These are phyloP conservation scores for Hemitrygon akajei DNA, from an alignment of 2,797 vertebrate species.

Conservation along the genomic window DNA sequence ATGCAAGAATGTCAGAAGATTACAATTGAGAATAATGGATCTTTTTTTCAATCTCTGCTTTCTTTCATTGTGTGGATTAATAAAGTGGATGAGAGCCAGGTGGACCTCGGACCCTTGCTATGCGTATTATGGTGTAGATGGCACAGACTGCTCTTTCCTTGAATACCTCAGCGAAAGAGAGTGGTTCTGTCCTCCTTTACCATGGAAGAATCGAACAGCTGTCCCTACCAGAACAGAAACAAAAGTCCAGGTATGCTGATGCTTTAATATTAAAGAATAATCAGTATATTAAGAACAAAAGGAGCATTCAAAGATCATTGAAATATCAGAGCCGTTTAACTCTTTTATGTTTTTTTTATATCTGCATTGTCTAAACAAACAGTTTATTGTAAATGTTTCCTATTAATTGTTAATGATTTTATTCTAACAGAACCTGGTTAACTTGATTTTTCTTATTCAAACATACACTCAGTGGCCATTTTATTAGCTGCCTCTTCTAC, in stretches of 20 bases:
- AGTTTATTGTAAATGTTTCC: neutral
- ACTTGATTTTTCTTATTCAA: too few relatives aligned
- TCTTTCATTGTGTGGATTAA: neutral
- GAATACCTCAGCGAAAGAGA: slow-evolving; percentile 61
- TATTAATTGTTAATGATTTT: neutral
- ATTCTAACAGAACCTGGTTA: neutral
- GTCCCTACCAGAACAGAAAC: neutral
- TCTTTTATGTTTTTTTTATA: neutral
- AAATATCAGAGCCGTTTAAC: neutral
- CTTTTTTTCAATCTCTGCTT: neutral
- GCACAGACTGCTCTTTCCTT: slow-evolving; percentile 58
- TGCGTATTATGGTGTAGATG: slow-evolving; percentile 61
- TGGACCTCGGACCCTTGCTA: slow-evolving; percentile 64
- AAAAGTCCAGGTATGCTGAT: slow-evolving; percentile 4
- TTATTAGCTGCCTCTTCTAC: too few relatives aligned
- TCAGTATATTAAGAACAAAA: neutral
- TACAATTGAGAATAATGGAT: neutral
- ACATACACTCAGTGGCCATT: too few relatives aligned
- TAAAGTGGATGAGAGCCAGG: slow-evolving; percentile 44
- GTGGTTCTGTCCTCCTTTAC: slow-evolving; percentile 54
- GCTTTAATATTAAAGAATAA: neutral
- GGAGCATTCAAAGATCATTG: neutral
- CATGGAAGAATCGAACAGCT: neutral
- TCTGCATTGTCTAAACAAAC: neutral
- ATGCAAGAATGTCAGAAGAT: neutral